A percentile compares a stretch with the other conserved stretches of the same genome.
Evolutionary conservation across 2,888 invertebrate species (phyloP).

Genomic region (Sesamia inferens): DNA sequence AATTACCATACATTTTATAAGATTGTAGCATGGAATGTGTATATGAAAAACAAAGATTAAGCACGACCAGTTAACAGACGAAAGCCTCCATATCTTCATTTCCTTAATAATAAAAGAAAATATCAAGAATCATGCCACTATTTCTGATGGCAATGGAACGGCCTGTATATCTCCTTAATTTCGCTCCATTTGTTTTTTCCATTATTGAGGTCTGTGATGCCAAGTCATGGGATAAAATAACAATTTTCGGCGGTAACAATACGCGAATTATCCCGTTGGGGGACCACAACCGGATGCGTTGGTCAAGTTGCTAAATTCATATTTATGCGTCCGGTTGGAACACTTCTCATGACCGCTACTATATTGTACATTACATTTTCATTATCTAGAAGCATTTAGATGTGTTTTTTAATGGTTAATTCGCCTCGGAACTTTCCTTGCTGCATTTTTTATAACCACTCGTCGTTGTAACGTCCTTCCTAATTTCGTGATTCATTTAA

Average conservation of each 20-base stretch:
- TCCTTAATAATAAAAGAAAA: slow-evolving; percentile 26
- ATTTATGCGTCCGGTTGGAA: slow-evolving; percentile 83
- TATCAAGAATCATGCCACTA: slow-evolving; percentile 16
- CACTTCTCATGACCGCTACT: slow-evolving; percentile 57
- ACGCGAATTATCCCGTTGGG: slow-evolving; percentile 66
- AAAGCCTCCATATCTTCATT: slow-evolving; percentile 17
- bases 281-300: slow-evolving; percentile 72
- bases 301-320: slow-evolving; percentile 82
- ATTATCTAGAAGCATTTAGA: slow-evolving; percentile 52
- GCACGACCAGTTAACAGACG: slow-evolving; percentile 4
- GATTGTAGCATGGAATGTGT: neutral
- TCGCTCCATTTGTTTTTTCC: slow-evolving; percentile 37
- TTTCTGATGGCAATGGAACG: slow-evolving; percentile 35
- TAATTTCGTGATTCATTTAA: neutral
- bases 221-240: slow-evolving; percentile 63
- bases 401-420: slow-evolving; percentile 46
- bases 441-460: slow-evolving; percentile 29
- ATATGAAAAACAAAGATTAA: slow-evolving; percentile 11
- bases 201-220: slow-evolving; percentile 40
- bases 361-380: slow-evolving; percentile 59
- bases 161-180: slow-evolving; percentile 35
- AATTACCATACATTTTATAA: neutral
- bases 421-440: slow-evolving; percentile 21
- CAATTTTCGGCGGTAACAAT: slow-evolving; percentile 65
- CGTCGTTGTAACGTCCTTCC: slow-evolving; percentile 1